Base-by-base conservation (phyloP, 2,797 vertebrate genomes). In the Harpagifer antarcticus region DNA sequence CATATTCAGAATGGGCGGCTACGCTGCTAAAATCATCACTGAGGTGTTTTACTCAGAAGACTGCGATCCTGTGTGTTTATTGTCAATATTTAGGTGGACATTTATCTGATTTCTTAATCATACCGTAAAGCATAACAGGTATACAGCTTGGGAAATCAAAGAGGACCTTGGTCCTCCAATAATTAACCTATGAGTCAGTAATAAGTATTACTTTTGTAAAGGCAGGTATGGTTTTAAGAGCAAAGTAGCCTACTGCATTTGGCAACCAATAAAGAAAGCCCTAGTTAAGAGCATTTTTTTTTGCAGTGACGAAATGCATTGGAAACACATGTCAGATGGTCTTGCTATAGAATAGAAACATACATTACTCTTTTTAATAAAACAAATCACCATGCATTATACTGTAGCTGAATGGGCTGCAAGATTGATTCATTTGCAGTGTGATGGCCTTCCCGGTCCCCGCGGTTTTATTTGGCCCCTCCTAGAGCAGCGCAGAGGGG, bases 401-500 rank as follows among this genome's bases (percentile, higher is more conserved):
- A 17, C 23, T 23, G 23, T 23, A 3, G 14, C 37, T 11, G 33
- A 43, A 13, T 54, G 44, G 63, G 11, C 67, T 31, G 3, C 5
- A 5, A 37, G 27, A 71, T 9, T 54, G 76, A 66, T 74, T 69
- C 11, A 63, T 72, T n/a, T 59, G 53, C 27, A 19, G 40, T 27
- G 48, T 43, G 50, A 17, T 78, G 72, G 50, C 52, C 44, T 60
- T 12, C 27, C 52, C n/a, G 50, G 43, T 62, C 72, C 72, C 62
- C 44, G 14, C 23, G 44, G 57, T 71, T 76, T 55, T 57, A 16
- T 84, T 82, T 87, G 81, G 88, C 92, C 82, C 93, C 91, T 93
- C 91, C 92, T 92, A 37, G 63, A 82, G 68, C 60, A 72, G 71
- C 14, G 5, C n/a, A 84, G 65, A 78, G 73, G 81, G 76, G 76